Evolutionary conservation across 2,888 invertebrate species (phyloP), one percentile per base, ranked within the genome.

Genomic region (Willowsia nigromaculata): DNA sequence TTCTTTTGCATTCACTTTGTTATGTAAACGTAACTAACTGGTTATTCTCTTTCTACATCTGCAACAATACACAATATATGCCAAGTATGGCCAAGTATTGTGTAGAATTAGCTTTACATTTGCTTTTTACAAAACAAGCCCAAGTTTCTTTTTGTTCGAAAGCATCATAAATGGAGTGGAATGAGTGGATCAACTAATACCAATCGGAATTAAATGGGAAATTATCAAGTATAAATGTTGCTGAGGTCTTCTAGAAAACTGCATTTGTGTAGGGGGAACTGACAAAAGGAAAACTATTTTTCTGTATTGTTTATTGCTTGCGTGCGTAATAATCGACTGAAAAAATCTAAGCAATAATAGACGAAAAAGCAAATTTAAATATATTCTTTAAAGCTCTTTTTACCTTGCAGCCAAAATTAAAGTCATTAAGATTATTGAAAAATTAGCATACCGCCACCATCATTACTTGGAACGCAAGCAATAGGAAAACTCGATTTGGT

Each of bases 371-470:
- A 80, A n/a, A n/a, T 56, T 85, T 78, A 50, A 76, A 43, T 50
- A 56, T 53, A 56, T 85, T 68, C 37, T 68, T 43, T 4, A 37
- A 9, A 18, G 9, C 33, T 68, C 68, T 53, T 18, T 62, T 47
- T 88, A 84, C 83, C 88, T 83, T 53, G 59, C 13, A 88, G 88
- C 83, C 43, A 88, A 76, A 88, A 84, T 88, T 85, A 85, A 88
- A 88, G 88, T 88, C 74, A 88, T 88, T 88, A 88, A 82, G 50
- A 88, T 59, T 88, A 88, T 88, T 88, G 88, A 82, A 88, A 85
- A 88, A 88, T 88, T 88, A 88, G 88, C 88, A 88, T 88, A 88
- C 82, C 37, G 59, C 82, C 47, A 59, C 71, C 59, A 82, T 62
- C 71, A 82, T 76, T 78, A 78, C 78, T 33, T 30, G 78, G 78